phyloP scores from a whole-genome alignment of 2,797 vertebrate species.

The Sebastolobus altivelis region DNA sequence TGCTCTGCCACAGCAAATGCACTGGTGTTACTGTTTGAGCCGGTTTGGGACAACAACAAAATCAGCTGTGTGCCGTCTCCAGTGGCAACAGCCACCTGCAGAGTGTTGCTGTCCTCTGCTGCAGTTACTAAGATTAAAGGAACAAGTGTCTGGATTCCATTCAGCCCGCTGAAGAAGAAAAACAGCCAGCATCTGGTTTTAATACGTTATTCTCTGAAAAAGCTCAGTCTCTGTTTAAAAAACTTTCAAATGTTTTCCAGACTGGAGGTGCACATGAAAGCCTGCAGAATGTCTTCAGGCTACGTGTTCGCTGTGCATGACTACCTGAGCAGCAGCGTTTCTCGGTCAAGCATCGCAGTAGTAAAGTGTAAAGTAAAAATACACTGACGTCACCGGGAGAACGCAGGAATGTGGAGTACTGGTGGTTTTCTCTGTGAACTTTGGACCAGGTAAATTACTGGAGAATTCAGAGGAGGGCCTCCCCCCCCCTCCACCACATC shows the following conservation, averaged over 20 bases:
- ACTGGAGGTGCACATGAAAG: slow-evolving; percentile 60
- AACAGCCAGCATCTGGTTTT: slow-evolving; percentile 68
- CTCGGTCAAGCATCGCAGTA: slow-evolving; percentile 22
- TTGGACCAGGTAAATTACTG: slow-evolving; percentile 70
- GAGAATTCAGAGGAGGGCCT: slow-evolving; percentile 41
- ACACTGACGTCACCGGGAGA: slow-evolving; percentile 51
- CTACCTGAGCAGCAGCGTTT: slow-evolving; percentile 49
- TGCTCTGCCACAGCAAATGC: slow-evolving; percentile 20
- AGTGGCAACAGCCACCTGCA: slow-evolving; percentile 49
- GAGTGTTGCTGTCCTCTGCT: slow-evolving; percentile 15
- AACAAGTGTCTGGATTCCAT: slow-evolving; percentile 71
- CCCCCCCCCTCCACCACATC: slow-evolving; percentile 33
- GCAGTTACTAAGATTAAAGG: slow-evolving; percentile 45
- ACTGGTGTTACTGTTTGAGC: slow-evolving; percentile 8
- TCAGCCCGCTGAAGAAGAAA: slow-evolving; percentile 11
- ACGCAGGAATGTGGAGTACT: slow-evolving; percentile 53
- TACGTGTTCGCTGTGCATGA: slow-evolving; percentile 37
- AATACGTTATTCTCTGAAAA: slow-evolving; percentile 67
- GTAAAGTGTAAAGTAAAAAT: slow-evolving; percentile 38
- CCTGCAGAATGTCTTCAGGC: slow-evolving; percentile 47
- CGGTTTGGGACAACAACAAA: slow-evolving; percentile 13
- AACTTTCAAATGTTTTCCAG: slow-evolving; percentile 68
- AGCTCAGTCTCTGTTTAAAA: slow-evolving; percentile 38
- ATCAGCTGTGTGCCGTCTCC: slow-evolving; percentile 9
- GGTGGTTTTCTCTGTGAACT: slow-evolving; percentile 56